Base-by-base conservation (phyloP, 2,888 invertebrate species). In the Drosophila greeni region DNA sequence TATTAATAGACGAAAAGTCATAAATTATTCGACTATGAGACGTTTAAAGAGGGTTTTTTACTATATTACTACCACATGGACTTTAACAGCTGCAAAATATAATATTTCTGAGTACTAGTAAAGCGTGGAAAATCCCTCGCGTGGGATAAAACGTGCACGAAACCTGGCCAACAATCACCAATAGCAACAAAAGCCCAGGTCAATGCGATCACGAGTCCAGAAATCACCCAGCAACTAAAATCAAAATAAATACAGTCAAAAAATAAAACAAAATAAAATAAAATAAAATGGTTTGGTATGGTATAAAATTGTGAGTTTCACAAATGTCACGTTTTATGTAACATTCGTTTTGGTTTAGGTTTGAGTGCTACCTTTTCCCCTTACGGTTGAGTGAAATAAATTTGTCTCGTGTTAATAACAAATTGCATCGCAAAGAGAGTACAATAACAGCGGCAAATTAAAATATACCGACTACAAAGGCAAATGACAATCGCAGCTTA, bases 291-390 rank as follows among this genome's bases (percentile, higher is more conserved):
- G n/a, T n/a, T n/a, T n/a, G n/a, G 31, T 59, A 51, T 45, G 36
- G 18, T 20, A 53, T 54, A 26, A 53, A 66, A 66, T 47, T 65
- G 66, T 65, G 71, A 69, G 58, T 52, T 55, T 53, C 57, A 70
- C 71, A 78, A 81, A 74, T 74, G 79, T 79, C 82, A 81, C 84
- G 81, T 81, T 81, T 72, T 73, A 66, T 69, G 65, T 65, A 73
- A 78, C 55, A 40, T 51, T 55, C 36, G 60, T 37, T 54, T 54
- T 37, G 48, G 42, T 57, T 65, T 66, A 56, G 43, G 23, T 64
- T 52, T 24, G n/a, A 16, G n/a, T 40, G 18, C 34, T 33, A 43
- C 23, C 56, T 36, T 29, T 37, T 59, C 34, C 12, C 36, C 2
- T 36, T 36, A 52, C 23, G 39, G 14, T 40, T 14, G 23, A 23